Base-by-base conservation (phyloP, 2,888 invertebrate species). In the Drosophila sordidula region DNA sequence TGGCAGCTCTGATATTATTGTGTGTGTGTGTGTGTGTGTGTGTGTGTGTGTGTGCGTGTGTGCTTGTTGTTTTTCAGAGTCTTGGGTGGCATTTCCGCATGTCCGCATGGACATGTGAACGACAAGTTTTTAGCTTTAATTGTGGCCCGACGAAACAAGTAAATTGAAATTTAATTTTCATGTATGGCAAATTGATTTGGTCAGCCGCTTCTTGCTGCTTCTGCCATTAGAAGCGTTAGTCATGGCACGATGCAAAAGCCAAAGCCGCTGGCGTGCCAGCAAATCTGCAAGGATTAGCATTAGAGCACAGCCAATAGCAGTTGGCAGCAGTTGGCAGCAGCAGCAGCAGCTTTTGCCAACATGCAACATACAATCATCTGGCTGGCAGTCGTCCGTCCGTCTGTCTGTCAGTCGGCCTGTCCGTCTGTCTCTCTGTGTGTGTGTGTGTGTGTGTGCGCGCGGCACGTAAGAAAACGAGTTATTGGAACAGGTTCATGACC, bases 401-500 rank as follows among this genome's bases (percentile, higher is more conserved):
- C 22, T 50, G 51, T 56, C 51, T 6, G 25, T 58, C 16, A 22
- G 54, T 59, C 42, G 22, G 36, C 59, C 41, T 34, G 41, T 59
- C 45, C 41, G 14, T 58, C 45, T 47, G 50, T 58, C 5, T 36
- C 44, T 41, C n/a, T 64, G 52, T 62, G 2, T 22, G 22, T 29
- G 6, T 26, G 59, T 70, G 46, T 50, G 29, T 51, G 18, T 56
- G 29, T 65, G 57, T 67, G 66, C 44, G 55, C 50, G 83, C 64
- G 83, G 89, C 89, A 89, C 85, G 81, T 89, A 84, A 89, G 80
- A 87, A 75, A 89, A 89, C 88, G 76, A 90, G 88, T 89, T 89
- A 89, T 89, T 87, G 89, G 83, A 90, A 90, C 90, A 90, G 90
- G 90, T 90, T 90, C 90, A 90, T 90, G 90, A 90, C 90, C 90